These are phyloP conservation scores for Xerus rutilus DNA, from an alignment of 2,797 vertebrate species.

Conservation along the genomic window DNA sequence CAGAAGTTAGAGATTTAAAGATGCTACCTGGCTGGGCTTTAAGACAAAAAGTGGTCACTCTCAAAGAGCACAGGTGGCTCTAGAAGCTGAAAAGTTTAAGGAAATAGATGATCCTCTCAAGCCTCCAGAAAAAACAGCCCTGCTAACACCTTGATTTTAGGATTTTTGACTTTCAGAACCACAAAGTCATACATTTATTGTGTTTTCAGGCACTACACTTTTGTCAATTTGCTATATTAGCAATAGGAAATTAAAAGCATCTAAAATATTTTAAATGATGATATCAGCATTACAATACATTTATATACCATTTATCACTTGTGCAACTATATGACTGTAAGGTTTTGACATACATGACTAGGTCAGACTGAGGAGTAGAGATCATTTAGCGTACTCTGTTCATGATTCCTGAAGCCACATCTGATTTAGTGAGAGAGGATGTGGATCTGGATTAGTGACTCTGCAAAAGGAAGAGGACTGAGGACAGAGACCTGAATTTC, in stretches of 20 bases:
- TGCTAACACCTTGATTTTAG: not conserved
- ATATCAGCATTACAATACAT: not conserved
- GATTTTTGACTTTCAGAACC: not conserved
- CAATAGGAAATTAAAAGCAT: not conserved
- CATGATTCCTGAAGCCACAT: not conserved
- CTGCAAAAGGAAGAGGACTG: not conserved
- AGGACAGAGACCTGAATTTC: not conserved
- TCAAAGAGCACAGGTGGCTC: too few species aligned
- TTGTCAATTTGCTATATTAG: not conserved
- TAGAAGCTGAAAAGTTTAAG: not conserved
- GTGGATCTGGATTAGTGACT: not conserved
- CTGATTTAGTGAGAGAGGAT: not conserved
- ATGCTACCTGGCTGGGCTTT: not conserved
- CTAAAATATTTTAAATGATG: not conserved
- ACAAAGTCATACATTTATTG: not conserved
- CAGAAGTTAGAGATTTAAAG: not conserved
- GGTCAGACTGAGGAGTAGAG: not conserved
- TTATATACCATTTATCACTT: not conserved
- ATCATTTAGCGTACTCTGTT: not conserved
- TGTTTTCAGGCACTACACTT: not conserved
- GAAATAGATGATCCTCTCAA: not conserved
- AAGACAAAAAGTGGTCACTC: not conserved
- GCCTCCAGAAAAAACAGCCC: not conserved
- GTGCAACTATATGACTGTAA: not conserved
- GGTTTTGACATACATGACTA: not conserved